These are phyloP conservation scores for Oophaga sylvatica DNA, from an alignment of 2,797 vertebrate genomes.

Conservation along the genomic window DNA sequence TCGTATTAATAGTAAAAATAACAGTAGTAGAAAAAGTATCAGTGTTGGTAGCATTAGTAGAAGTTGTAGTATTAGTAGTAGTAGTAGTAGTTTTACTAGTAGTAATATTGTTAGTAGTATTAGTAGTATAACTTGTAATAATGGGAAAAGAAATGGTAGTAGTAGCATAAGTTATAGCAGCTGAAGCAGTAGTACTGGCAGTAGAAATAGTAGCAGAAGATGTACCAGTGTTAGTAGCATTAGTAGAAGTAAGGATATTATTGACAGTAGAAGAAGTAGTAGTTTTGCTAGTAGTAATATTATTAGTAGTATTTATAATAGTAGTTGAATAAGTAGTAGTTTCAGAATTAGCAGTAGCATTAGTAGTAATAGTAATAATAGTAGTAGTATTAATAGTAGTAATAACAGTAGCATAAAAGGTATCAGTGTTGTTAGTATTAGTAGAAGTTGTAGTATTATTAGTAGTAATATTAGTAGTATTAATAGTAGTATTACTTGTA, in stretches of 20 bases:
- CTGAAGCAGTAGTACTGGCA: not conserved
- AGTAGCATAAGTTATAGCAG: not conserved
- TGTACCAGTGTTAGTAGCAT: not conserved
- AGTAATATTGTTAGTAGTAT: not conserved
- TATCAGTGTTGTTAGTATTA: not conserved
- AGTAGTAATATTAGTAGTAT: not conserved
- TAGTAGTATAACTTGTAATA: not conserved
- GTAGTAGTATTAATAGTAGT: not conserved
- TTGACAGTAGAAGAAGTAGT: too few relatives aligned
- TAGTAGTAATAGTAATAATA: not conserved
- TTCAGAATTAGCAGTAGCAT: not conserved
- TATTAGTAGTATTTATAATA: not conserved
- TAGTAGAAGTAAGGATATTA: not conserved
- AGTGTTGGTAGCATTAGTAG: too few relatives aligned
- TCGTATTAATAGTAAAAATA: too few relatives aligned
- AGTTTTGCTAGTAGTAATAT: too few relatives aligned
- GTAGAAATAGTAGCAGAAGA: not conserved
- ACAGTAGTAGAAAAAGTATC: too few relatives aligned
- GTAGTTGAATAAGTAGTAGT: not conserved
- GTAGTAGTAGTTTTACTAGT: not conserved
- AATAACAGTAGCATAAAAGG: not conserved
- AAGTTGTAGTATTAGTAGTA: not conserved
- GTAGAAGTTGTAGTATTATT: not conserved
- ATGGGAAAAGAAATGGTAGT: not conserved
- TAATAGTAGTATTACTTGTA: not conserved